These are phyloP conservation scores for Seriola aureovittata DNA, from an alignment of 2,113 vertebrate genomes.

Conservation along the genomic window DNA sequence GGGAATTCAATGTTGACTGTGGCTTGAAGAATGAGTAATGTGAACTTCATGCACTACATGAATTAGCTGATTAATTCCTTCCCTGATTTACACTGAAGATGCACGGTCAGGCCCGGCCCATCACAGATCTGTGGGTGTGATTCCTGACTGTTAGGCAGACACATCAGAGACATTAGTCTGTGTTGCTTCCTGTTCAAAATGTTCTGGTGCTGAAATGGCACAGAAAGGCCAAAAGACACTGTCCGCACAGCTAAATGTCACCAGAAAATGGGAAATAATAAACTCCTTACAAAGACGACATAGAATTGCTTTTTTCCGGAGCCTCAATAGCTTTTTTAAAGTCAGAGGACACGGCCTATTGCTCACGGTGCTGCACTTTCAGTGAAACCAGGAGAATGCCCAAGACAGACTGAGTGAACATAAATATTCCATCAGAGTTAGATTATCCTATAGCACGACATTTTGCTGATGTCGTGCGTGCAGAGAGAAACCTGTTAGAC, in stretches of 20 bases:
- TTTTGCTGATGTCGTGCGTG: too few relatives aligned
- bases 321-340: neutral
- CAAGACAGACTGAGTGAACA: too few relatives aligned
- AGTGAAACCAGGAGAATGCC: neutral
- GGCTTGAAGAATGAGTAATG: conserved; percentile 2
- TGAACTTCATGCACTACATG: neutral
- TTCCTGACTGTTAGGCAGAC: neutral
- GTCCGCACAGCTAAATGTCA: neutral
- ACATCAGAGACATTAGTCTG: neutral
- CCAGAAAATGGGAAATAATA: neutral
- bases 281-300: neutral
- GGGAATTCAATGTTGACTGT: neutral
- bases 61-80: neutral
- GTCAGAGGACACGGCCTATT: neutral
- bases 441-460: too few relatives aligned
- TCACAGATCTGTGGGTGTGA: conserved; percentile 13
- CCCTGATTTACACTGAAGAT: conserved; percentile 7
- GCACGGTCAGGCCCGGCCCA: neutral
- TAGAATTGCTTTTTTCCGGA: neutral
- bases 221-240: neutral
- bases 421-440: too few relatives aligned
- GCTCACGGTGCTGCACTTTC: neutral
- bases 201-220: neutral
- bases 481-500: too few relatives aligned
- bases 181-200: conserved; percentile 4